Evolutionary conservation across 2,888 invertebrate species (phyloP).

Genomic region (Eristalis arbustorum): DNA sequence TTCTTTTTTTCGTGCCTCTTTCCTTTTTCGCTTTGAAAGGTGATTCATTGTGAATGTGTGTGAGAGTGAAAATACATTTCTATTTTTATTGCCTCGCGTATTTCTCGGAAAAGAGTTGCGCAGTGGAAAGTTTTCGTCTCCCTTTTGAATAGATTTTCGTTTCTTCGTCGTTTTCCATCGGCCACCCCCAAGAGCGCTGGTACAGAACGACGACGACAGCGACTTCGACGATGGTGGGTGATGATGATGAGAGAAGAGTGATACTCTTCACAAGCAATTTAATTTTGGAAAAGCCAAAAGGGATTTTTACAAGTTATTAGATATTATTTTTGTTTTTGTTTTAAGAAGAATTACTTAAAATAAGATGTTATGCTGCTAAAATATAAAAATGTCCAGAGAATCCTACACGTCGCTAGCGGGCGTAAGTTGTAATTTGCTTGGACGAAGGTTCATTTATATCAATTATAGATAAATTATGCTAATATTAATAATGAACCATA

Average conservation of each 20-base stretch:
- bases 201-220: neutral
- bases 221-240: neutral
- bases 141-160: slow-evolving; percentile 28
- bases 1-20: slow-evolving; percentile 6
- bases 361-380: neutral
- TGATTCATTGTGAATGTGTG: slow-evolving; percentile 53
- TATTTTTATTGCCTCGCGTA: slow-evolving; percentile 64
- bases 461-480: too few relatives aligned
- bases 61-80: slow-evolving; percentile 59
- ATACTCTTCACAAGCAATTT: slow-evolving; percentile 30
- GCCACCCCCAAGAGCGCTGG: slow-evolving; percentile 8
- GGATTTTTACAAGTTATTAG: slow-evolving; percentile 17
- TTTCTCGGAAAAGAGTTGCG: slow-evolving; percentile 62
- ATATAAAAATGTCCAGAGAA: too few relatives aligned
- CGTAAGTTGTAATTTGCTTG: too few relatives aligned
- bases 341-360: neutral
- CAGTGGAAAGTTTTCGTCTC: slow-evolving; percentile 60
- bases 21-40: slow-evolving; percentile 29
- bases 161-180: neutral
- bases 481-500: too few relatives aligned
- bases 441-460: too few relatives aligned
- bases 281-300: slow-evolving; percentile 45
- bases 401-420: too few relatives aligned
- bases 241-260: slow-evolving; percentile 13
- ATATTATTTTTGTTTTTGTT: neutral